phyloP scores from a whole-genome alignment of 1,140 invertebrate species.

The Macrobrachium nipponense region DNA sequence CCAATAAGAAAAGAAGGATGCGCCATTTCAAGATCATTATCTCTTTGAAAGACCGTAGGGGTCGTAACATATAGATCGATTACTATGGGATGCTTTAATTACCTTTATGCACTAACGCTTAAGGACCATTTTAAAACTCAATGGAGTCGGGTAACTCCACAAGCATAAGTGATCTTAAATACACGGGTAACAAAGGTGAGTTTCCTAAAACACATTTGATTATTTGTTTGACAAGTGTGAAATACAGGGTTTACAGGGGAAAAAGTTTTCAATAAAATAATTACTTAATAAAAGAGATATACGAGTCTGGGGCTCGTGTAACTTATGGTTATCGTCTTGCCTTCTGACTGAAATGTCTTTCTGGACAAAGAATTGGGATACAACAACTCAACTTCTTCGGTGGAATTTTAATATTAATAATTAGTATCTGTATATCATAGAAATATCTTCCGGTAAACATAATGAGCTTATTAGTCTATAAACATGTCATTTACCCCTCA shows the following conservation, averaged over 20 bases:
- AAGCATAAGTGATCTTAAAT: not conserved
- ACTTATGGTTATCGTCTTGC: too few species aligned
- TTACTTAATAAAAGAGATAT: constrained; percentile 5
- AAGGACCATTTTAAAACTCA: not conserved
- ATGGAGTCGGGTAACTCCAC: not conserved
- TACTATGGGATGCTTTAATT: not conserved
- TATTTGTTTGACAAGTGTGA: not conserved
- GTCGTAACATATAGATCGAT: constrained; percentile 20
- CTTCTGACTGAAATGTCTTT: too few species aligned
- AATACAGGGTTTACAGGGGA: not conserved
- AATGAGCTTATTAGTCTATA: too few species aligned
- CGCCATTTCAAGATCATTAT: not conserved
- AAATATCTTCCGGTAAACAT: too few species aligned
- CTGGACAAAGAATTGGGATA: too few species aligned
- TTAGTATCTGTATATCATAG: too few species aligned
- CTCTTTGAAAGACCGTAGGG: not conserved
- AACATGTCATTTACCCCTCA: too few species aligned
- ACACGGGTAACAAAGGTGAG: not conserved
- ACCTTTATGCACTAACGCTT: not conserved
- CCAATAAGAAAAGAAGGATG: not conserved
- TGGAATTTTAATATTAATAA: too few species aligned
- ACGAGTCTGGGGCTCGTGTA: too few species aligned
- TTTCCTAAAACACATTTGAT: not conserved
- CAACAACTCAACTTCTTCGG: too few species aligned
- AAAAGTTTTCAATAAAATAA: constrained; percentile 6